Evolutionary conservation across 2,888 invertebrate species (phyloP).

Genomic region (Tethea ocularis): DNA sequence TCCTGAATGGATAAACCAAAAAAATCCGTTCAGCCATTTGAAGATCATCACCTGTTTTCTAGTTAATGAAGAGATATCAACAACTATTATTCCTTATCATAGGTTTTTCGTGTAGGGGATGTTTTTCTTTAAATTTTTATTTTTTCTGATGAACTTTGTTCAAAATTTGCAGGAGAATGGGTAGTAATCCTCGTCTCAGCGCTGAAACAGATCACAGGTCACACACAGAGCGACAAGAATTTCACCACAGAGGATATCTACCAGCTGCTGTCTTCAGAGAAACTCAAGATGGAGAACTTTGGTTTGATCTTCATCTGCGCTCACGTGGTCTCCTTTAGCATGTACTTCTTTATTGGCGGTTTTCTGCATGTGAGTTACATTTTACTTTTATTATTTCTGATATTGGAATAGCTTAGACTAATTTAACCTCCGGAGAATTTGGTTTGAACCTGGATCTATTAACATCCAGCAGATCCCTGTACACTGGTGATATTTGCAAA

Average conservation of each 20-base stretch:
- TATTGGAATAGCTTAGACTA: not conserved
- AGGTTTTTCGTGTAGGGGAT: no score
- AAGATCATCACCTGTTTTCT: no score
- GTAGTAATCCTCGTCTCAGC: slow-evolving; percentile 85
- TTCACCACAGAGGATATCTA: slow-evolving; percentile 62
- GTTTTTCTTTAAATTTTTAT: not conserved
- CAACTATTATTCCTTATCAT: no score
- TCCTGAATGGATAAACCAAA: no score
- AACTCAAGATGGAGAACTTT: slow-evolving; percentile 80
- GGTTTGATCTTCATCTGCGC: slow-evolving; percentile 75
- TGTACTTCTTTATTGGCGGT: slow-evolving; percentile 87
- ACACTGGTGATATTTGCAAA: no score
- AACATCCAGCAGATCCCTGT: no score
- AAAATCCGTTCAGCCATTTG: no score
- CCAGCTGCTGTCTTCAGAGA: slow-evolving; percentile 72
- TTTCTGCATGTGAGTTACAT: slow-evolving; percentile 85
- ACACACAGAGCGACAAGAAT: slow-evolving; percentile 60
- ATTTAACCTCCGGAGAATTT: no score
- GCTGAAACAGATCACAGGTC: slow-evolving; percentile 81
- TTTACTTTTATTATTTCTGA: slow-evolving; percentile 2
- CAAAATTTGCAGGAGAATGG: slow-evolving; percentile 85
- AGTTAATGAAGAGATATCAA: no score
- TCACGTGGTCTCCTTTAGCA: slow-evolving; percentile 78
- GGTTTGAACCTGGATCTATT: no score
- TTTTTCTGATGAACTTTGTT: slow-evolving; percentile 1